Evolutionary conservation across 1,140 invertebrate genomes (phyloP).

Genomic region (Heliconius himera): DNA sequence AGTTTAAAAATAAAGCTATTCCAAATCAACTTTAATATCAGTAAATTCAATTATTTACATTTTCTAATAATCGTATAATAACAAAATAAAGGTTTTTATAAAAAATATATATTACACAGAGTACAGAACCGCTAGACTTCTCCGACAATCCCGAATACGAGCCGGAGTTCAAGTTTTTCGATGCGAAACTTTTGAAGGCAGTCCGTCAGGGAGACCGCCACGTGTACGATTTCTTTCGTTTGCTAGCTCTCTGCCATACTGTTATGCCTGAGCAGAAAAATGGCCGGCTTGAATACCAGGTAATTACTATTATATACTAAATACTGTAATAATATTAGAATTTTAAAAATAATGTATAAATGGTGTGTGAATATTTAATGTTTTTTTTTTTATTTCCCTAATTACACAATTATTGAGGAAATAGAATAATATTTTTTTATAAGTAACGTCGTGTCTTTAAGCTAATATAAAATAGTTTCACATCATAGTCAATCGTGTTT

Average conservation of each 20-base stretch:
- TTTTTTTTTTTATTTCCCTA: too few relatives aligned
- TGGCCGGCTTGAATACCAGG: constrained; percentile 87
- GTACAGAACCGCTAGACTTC: constrained; percentile 92
- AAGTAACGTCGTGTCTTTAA: too few relatives aligned
- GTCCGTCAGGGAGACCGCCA: constrained; percentile 88
- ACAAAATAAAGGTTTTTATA: too few relatives aligned
- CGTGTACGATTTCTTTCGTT: constrained; percentile 93
- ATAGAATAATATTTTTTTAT: too few relatives aligned
- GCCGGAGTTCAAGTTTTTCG: constrained; percentile 96
- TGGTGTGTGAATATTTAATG: too few relatives aligned
- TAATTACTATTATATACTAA: background rate
- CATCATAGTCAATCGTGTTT: too few relatives aligned
- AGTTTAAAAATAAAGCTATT: background rate
- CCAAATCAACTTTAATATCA: background rate
- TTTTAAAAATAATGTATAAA: background rate
- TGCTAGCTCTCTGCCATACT: constrained; percentile 97
- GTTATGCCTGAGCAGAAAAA: constrained; percentile 98
- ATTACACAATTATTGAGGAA: too few relatives aligned
- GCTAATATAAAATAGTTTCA: too few relatives aligned
- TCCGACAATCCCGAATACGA: constrained; percentile 97
- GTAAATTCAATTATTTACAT: too few relatives aligned
- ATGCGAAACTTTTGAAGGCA: constrained; percentile 92
- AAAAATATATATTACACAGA: constrained; percentile 73
- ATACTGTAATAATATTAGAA: background rate
- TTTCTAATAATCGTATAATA: too few relatives aligned